Evolutionary conservation across 1,140 invertebrate genomes (phyloP).

Genomic region (Mycetomoellerius zeteki): DNA sequence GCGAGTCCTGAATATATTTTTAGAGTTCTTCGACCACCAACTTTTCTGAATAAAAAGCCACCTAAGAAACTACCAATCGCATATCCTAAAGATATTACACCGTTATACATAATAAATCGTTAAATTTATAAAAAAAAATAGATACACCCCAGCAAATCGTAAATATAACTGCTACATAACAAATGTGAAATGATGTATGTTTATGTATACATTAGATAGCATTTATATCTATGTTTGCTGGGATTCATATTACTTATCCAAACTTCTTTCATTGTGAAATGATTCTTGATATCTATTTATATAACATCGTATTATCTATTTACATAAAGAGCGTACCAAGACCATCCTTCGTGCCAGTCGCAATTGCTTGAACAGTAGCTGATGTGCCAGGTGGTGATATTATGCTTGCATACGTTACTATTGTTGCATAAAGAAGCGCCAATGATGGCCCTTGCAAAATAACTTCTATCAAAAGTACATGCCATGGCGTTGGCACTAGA

Average conservation of each 20-base stretch:
- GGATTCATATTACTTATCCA: not conserved
- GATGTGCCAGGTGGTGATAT: slow-evolving; percentile 92
- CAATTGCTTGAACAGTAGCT: slow-evolving; percentile 93
- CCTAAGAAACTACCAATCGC: slow-evolving; percentile 89
- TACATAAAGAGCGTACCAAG: slow-evolving; percentile 87
- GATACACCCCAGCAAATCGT: too few species aligned
- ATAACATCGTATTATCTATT: not conserved
- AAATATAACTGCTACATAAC: too few species aligned
- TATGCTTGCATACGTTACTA: slow-evolving; percentile 92
- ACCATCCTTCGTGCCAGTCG: slow-evolving; percentile 94
- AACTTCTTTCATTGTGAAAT: not conserved
- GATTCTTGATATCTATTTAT: not conserved
- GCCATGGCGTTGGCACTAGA: slow-evolving; percentile 91
- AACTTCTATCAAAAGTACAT: slow-evolving; percentile 90
- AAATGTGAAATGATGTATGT: too few species aligned
- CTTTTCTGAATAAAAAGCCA: slow-evolving; percentile 88
- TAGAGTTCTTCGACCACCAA: slow-evolving; percentile 87
- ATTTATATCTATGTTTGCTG: too few species aligned
- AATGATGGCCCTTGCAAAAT: slow-evolving; percentile 93
- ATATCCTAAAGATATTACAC: slow-evolving; percentile 85
- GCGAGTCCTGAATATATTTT: slow-evolving; percentile 87
- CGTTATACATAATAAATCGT: not conserved
- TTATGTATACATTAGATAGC: too few species aligned
- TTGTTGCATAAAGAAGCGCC: slow-evolving; percentile 91
- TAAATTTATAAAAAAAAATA: too few species aligned